Conservation (phyloP, 2,888 invertebrate genomes). For the Agapostemon virescens region DNA sequence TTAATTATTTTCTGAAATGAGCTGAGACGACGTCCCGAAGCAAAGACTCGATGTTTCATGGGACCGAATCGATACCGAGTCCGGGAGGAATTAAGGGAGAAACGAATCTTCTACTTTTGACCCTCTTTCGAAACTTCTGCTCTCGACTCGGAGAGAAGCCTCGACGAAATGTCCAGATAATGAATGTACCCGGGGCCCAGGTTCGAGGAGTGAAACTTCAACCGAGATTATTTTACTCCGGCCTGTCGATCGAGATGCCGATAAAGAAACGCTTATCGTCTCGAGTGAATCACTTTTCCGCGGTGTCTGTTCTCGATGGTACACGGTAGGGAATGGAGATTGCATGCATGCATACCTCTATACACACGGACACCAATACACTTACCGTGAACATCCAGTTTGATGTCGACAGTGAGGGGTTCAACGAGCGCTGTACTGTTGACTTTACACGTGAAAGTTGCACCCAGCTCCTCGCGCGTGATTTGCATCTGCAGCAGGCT, state of each 20-base stretch:
- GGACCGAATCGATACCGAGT: slow-evolving; percentile 8
- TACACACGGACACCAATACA: slow-evolving; percentile 49
- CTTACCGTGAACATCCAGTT: slow-evolving; percentile 89
- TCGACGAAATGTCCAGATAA: slow-evolving; percentile 35
- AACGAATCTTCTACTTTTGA: slow-evolving; percentile 30
- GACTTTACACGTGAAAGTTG: slow-evolving; percentile 87
- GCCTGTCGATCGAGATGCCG: slow-evolving; percentile 30
- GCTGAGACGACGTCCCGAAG: background rate
- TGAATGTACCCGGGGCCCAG: slow-evolving; percentile 3
- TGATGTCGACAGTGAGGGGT: slow-evolving; percentile 84
- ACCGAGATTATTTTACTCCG: slow-evolving; percentile 36
- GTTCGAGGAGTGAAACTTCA: slow-evolving; percentile 14
- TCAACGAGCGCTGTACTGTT: slow-evolving; percentile 86
- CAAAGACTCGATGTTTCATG: background rate
- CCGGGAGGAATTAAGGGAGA: background rate
- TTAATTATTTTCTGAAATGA: background rate
- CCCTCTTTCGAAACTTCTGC: slow-evolving; percentile 23
- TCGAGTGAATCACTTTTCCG: slow-evolving; percentile 37
- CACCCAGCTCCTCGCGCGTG: slow-evolving; percentile 87
- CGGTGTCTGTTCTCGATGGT: background rate
- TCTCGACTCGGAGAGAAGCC: background rate
- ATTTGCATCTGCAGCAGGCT: slow-evolving; percentile 85
- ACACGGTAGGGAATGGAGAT: background rate
- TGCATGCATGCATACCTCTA: background rate
- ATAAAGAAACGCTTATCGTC: slow-evolving; percentile 44